Conservation (phyloP, 2,888 invertebrate genomes). For the Drosophila ustulata region DNA sequence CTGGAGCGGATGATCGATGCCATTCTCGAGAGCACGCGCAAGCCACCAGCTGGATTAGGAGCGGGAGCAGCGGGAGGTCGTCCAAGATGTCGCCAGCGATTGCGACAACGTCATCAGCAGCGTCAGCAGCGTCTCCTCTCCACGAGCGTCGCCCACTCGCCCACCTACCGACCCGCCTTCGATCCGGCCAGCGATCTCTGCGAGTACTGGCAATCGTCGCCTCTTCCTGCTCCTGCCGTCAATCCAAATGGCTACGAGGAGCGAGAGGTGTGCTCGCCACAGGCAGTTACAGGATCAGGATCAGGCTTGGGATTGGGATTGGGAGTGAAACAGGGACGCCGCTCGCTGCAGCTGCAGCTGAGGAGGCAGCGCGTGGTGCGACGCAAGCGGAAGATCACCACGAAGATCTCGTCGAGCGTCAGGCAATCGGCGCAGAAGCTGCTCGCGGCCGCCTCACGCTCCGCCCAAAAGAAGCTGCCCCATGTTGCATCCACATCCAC, state of each 20-base stretch:
- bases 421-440: constrained; percentile 79
- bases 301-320: not conserved
- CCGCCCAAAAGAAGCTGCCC: constrained; percentile 41
- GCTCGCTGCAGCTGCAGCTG: constrained; percentile 59
- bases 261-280: constrained; percentile 81
- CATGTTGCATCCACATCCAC: constrained; percentile 26
- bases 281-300: not conserved
- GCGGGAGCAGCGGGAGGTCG: constrained; percentile 18
- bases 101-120: constrained; percentile 9
- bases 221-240: not conserved
- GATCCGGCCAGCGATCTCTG: constrained; percentile 85
- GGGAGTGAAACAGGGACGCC: constrained; percentile 2
- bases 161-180: constrained; percentile 84
- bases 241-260: constrained; percentile 68
- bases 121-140: constrained; percentile 16
- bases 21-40: constrained; percentile 84
- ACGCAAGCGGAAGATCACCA: constrained; percentile 78
- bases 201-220: constrained; percentile 81
- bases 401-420: constrained; percentile 71
- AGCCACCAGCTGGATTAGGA: constrained; percentile 55
- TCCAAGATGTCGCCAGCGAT: constrained; percentile 18
- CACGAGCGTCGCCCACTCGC: constrained; percentile 73
- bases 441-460: constrained; percentile 55
- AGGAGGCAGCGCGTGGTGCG: constrained; percentile 83
- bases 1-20: constrained; percentile 85